Percentiles rank a stretch among this genome's conserved stretches.
Conservation (phyloP, 2,888 invertebrate species). For the Noctua janthina region DNA sequence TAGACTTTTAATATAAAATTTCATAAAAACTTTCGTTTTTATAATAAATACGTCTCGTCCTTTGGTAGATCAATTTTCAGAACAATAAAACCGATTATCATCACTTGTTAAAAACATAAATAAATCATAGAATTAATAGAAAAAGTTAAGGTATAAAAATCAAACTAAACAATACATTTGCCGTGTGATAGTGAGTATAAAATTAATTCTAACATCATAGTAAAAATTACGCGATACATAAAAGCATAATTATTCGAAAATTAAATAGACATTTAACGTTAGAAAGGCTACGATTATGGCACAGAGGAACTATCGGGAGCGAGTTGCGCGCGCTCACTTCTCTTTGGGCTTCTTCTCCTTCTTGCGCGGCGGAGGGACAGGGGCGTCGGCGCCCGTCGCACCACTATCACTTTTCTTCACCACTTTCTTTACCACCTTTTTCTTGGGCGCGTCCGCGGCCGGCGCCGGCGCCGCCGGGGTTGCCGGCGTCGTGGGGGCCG, state of each 20-base stretch:
- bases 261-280: conserved; percentile 81
- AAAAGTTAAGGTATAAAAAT: conserved; percentile 78
- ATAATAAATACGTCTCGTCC: conserved; percentile 85
- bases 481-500: neutral
- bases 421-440: conserved; percentile 87
- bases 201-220: conserved; percentile 79
- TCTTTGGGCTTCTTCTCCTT: conserved; percentile 90
- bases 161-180: conserved; percentile 79
- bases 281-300: conserved; percentile 86
- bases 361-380: conserved; percentile 90
- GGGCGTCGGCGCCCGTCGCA: conserved; percentile 80
- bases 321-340: conserved; percentile 82
- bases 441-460: conserved; percentile 78
- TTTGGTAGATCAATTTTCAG: conserved; percentile 79
- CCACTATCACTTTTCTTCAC: conserved; percentile 85
- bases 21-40: conserved; percentile 81
- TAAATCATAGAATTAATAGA: conserved; percentile 65
- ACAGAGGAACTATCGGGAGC: conserved; percentile 85
- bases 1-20: conserved; percentile 88
- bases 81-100: conserved; percentile 74
- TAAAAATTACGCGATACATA: conserved; percentile 83
- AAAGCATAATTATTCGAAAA: conserved; percentile 84
- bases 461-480: conserved; percentile 68
- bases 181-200: conserved; percentile 79
- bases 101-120: conserved; percentile 76